A percentile compares a stretch with the other conserved stretches of the same genome.
Conservation (phyloP, 2,113 vertebrate species). For the Nannospalax galili region DNA sequence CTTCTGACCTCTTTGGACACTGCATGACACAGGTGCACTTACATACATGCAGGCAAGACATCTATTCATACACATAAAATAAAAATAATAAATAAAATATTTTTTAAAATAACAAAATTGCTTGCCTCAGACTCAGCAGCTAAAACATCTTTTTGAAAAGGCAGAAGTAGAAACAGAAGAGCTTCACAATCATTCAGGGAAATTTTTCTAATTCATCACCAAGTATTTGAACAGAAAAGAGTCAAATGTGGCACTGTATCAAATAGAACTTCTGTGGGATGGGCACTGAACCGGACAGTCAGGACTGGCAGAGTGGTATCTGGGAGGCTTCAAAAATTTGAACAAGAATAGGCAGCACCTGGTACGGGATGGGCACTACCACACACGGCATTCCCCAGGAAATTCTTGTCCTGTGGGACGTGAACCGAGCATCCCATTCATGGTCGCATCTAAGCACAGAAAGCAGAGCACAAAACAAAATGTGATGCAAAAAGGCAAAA, state of each 20-base stretch:
- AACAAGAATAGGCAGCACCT: not conserved
- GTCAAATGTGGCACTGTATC: not conserved
- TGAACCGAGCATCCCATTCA: not conserved
- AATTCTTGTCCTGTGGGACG: not conserved
- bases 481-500: not conserved
- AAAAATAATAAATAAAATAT: too few relatives aligned
- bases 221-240: not conserved
- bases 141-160: not conserved
- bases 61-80: too few relatives aligned
- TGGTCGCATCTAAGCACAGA: not conserved
- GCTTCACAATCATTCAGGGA: not conserved
- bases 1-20: too few relatives aligned
- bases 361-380: not conserved
- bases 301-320: not conserved
- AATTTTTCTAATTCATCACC: not conserved
- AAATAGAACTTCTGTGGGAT: rapidly evolving
- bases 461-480: conserved; percentile 14
- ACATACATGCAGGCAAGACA: too few relatives aligned
- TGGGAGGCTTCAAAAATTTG: not conserved
- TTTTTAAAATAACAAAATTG: not conserved
- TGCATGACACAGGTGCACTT: too few relatives aligned
- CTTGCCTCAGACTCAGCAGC: not conserved
- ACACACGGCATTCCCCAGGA: not conserved
- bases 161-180: not conserved
- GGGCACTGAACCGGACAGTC: rapidly evolving